Evolutionary conservation across 2,113 vertebrate species (phyloP).

Genomic region (Pelobates fuscus): DNA sequence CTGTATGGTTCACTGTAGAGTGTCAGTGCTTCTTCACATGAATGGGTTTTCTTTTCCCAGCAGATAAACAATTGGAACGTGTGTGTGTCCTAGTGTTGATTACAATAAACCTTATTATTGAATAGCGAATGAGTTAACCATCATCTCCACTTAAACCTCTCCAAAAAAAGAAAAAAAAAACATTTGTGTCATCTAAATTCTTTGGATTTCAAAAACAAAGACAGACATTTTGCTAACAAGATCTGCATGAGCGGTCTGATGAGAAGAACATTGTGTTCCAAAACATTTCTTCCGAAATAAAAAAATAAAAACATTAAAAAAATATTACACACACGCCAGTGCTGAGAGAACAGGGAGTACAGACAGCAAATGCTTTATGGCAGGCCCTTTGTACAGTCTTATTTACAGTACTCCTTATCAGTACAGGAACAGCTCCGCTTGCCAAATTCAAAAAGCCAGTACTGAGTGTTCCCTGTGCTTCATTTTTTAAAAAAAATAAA

Average conservation of each 20-base stretch:
- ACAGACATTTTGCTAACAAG: conserved; percentile 76
- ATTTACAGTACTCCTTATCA: conserved; percentile 99
- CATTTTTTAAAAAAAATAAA: conserved; percentile 53
- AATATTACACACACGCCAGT: conserved; percentile 56
- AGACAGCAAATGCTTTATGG: conserved; percentile 80
- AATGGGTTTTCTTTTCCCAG: no score
- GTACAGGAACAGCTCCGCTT: conserved; percentile 83
- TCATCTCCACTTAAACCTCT: no score
- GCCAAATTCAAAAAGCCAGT: conserved; percentile 88
- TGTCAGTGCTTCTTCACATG: no score
- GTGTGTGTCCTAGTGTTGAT: no score
- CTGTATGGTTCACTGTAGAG: no score
- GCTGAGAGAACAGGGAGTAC: conserved; percentile 95
- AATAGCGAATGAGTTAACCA: no score
- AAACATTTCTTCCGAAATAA: conserved; percentile 87
- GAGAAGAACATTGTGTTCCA: conserved; percentile 89
- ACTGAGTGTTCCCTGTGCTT: conserved; percentile 83
- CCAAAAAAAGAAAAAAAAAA: no score
- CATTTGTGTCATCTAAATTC: neutral
- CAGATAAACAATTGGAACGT: no score
- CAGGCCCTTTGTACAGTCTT: conserved; percentile 89
- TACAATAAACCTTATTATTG: no score
- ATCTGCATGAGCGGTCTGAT: conserved; percentile 84
- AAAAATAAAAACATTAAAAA: conserved; percentile 1
- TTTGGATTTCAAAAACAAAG: neutral